Evolutionary conservation across 2,888 invertebrate genomes (phyloP), one percentile per base, ranked within the genome.

Genomic region (Lycocerus yunnanus): DNA sequence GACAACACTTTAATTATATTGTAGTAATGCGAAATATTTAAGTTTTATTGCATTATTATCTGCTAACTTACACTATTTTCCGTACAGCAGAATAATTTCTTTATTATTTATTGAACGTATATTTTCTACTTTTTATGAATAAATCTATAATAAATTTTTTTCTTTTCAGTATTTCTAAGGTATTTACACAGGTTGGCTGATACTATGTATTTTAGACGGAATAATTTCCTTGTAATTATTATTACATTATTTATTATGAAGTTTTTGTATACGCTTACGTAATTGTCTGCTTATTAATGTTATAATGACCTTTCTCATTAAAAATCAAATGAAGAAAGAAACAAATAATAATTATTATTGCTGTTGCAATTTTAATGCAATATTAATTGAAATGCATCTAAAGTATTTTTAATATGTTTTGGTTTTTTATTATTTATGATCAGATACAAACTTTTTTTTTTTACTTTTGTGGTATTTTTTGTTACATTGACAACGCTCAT

Each of bases 21-120:
- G 67, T 72, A 43, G 72, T 61, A 20, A 66, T 68, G 67, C 67
- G 67, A 72, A 72, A 72, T 60, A 72, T 67, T 66, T 67, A 72
- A 60, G 67, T 18, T 60, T 72, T 72, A 58, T 66, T 16, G 16
- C 11, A 66, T 20, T 71, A 18, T 18, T 18, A 27, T 27, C 27
- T 27, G 27, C 13, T 13, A 27, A 27, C 11, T 27, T 27, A 13
- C 27, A 27, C 11, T 27, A 27, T 27, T 27, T 27, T 11, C 27
- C 27, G 27, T 13, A 27, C 13, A 27, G 13, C 3, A 27, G 4
- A 27, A 13, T 27, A 27, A 27, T 27, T 24, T 24, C 27, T 27
- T 27, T 27, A 13, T 27, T 27, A 27, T 27, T 27, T 27, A 13
- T 3, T 13, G 4, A 27, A 27, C 27, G 9, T 3, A 13, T 27